phyloP scores from a whole-genome alignment of 2,888 invertebrate genomes.

The Polylopha cassiicola region DNA sequence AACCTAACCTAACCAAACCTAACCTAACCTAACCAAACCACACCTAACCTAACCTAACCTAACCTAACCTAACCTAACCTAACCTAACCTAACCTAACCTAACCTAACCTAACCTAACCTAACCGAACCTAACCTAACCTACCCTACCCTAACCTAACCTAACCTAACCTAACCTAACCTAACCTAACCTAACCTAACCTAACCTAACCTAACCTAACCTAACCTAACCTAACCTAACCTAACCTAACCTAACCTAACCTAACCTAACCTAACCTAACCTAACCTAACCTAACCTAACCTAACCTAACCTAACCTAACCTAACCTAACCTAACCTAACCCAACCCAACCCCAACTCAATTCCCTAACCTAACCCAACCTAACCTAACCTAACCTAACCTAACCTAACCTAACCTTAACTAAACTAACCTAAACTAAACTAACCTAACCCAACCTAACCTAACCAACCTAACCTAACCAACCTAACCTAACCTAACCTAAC shows the following conservation, averaged over 20 bases:
- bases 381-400: constrained; percentile 1
- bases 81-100: constrained; percentile 26
- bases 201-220: constrained; percentile 22
- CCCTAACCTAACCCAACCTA: constrained; percentile 9
- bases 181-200: constrained; percentile 22
- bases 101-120: constrained; percentile 4
- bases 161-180: constrained; percentile 22
- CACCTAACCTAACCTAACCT: constrained; percentile 25
- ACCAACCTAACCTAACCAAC: background rate
- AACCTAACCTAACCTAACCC: constrained; percentile 24
- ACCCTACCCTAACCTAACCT: constrained; percentile 21
- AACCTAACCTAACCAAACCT: constrained; percentile 17
- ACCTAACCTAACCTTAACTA: background rate
- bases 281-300: constrained; percentile 24
- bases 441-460: constrained; percentile 1
- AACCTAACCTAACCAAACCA: constrained; percentile 25
- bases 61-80: constrained; percentile 28
- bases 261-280: constrained; percentile 24
- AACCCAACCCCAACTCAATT: too few species aligned
- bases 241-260: constrained; percentile 21
- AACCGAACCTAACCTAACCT: constrained; percentile 20
- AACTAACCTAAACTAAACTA: background rate
- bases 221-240: constrained; percentile 23
- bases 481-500: constrained; percentile 1
- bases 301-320: constrained; percentile 25